phyloP scores from a whole-genome alignment of 2,797 vertebrate genomes.

The Pseudochirops corinnae region DNA sequence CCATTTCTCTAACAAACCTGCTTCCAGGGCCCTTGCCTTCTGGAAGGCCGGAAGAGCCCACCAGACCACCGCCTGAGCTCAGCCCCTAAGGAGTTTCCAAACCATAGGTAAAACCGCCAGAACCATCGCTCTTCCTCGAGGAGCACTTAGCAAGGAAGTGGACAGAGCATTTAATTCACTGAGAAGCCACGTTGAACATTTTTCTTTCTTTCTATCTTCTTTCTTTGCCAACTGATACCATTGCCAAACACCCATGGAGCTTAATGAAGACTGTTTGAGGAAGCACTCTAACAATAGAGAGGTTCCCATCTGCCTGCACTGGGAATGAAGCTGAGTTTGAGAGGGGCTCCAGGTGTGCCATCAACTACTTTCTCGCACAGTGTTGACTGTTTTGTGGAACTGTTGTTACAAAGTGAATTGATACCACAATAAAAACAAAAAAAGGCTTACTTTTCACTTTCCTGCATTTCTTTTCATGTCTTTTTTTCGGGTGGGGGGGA shows the following conservation, averaged over 20 bases:
- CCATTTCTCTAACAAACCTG: background rate
- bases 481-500: rapidly evolving
- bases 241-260: slow-evolving; percentile 67
- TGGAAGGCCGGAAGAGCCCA: background rate
- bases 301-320: slow-evolving; percentile 60
- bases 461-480: background rate
- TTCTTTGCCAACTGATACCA: slow-evolving; percentile 62
- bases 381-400: slow-evolving; percentile 93
- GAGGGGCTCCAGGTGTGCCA: slow-evolving; percentile 88
- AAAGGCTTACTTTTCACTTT: slow-evolving; percentile 79
- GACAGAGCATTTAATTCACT: background rate
- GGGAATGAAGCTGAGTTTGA: slow-evolving; percentile 5
- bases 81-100: background rate
- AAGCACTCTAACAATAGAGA: slow-evolving; percentile 58
- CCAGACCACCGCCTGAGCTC: rapidly evolving
- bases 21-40: background rate
- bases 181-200: slow-evolving; percentile 27
- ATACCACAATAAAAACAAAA: slow-evolving; percentile 76
- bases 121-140: background rate
- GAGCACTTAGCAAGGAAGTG: background rate
- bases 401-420: slow-evolving; percentile 86
- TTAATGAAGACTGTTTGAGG: slow-evolving; percentile 58
- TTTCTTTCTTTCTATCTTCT: background rate
- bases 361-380: slow-evolving; percentile 89
- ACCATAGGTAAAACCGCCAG: background rate